Percentiles rank a stretch among this genome's conserved stretches.
phyloP scores from a whole-genome alignment of 2,113 vertebrate species.

The Chloropsis hardwickii region DNA sequence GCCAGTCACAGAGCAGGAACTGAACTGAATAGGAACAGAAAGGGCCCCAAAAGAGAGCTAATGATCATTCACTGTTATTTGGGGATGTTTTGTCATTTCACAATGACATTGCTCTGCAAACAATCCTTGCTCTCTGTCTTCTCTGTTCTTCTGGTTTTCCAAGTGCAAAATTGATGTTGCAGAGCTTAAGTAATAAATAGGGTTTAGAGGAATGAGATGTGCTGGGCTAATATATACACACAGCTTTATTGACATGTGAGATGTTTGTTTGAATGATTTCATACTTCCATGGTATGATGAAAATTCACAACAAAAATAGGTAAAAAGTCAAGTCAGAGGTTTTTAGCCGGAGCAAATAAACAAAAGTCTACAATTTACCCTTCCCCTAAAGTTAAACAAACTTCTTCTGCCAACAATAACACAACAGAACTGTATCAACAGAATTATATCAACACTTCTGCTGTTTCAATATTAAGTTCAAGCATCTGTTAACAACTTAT shows the following conservation, averaged over 20 bases:
- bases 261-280: constrained; percentile 30
- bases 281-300: constrained; percentile 18
- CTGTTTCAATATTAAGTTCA: constrained; percentile 56
- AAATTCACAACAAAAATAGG: constrained; percentile 54
- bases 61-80: neutral
- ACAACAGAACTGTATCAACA: constrained; percentile 41
- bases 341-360: constrained; percentile 45
- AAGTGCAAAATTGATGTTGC: neutral
- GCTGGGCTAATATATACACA: neutral
- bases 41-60: neutral
- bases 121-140: neutral
- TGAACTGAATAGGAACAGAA: neutral
- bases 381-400: constrained; percentile 41
- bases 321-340: constrained; percentile 41
- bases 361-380: constrained; percentile 29
- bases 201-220: neutral
- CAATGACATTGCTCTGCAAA: neutral
- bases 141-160: neutral
- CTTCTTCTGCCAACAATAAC: constrained; percentile 49
- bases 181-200: neutral
- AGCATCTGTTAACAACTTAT: constrained; percentile 61
- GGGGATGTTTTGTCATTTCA: neutral
- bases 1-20: neutral
- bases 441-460: constrained; percentile 53
- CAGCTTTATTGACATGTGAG: constrained; percentile 40